These are phyloP conservation scores for Whitmania pigra DNA, from an alignment of 1,140 invertebrate genomes.

Conservation along the genomic window DNA sequence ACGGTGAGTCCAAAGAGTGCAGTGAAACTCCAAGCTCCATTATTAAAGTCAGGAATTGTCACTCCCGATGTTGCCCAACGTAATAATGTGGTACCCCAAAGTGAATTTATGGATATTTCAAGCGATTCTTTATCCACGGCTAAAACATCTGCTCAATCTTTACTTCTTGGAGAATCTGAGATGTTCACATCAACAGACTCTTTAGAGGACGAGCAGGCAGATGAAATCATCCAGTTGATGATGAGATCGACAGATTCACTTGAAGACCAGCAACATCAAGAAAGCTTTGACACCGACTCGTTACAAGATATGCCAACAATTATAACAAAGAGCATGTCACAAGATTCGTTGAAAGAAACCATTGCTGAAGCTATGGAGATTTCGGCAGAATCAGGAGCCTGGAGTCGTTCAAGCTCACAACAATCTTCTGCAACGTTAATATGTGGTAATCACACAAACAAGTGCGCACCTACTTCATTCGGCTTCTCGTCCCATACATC, in stretches of 20 bases:
- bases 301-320: slow-evolving; percentile 2
- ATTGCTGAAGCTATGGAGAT: slow-evolving; percentile 6
- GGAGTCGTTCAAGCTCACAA: slow-evolving; percentile 14
- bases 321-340: slow-evolving; percentile 19
- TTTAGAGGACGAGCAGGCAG: background rate
- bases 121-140: slow-evolving; percentile 8
- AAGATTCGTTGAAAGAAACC: slow-evolving; percentile 17
- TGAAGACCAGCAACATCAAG: background rate
- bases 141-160: background rate
- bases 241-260: slow-evolving; percentile 15
- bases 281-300: slow-evolving; percentile 17
- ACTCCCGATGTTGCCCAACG: slow-evolving; percentile 49
- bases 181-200: slow-evolving; percentile 14
- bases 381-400: slow-evolving; percentile 14
- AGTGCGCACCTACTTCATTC: background rate
- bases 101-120: background rate
- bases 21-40: slow-evolving; percentile 45
- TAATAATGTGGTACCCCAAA: slow-evolving; percentile 25
- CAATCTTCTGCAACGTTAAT: background rate
- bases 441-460: background rate
- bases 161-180: background rate
- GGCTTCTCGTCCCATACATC: too few species aligned
- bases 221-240: slow-evolving; percentile 5
- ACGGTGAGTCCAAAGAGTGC: slow-evolving; percentile 57
- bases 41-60: slow-evolving; percentile 38